Evolutionary conservation across 2,888 invertebrate genomes (phyloP).

Genomic region (Cheiracanthium punctorium): DNA sequence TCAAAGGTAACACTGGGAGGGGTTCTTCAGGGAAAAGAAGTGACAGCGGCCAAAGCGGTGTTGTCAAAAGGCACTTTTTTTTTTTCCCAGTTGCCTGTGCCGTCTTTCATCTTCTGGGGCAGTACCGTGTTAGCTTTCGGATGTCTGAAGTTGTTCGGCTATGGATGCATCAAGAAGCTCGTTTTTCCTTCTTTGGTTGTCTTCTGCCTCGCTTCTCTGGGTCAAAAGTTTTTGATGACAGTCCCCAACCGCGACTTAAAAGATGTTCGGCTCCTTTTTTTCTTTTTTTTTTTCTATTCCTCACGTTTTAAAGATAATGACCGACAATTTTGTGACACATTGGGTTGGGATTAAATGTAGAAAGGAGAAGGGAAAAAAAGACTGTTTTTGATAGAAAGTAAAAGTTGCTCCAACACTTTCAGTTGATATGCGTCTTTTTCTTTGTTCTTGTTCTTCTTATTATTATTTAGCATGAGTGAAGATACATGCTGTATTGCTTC

Average conservation of each 20-base stretch:
- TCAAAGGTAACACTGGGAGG: constrained; percentile 32
- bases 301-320: constrained; percentile 7
- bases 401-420: not conserved
- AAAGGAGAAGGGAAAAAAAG: not conserved
- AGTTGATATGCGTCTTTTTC: no score
- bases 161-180: constrained; percentile 25
- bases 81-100: not conserved
- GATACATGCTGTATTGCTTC: no score
- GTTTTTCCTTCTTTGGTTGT: not conserved
- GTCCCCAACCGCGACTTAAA: constrained; percentile 3
- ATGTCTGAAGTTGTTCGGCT: constrained; percentile 6
- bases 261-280: not conserved
- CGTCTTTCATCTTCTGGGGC: constrained; percentile 1
- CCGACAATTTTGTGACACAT: constrained; percentile 8
- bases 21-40: constrained; percentile 20
- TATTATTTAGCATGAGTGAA: no score
- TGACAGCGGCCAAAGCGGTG: constrained; percentile 16
- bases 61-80: constrained; percentile 16
- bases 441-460: no score
- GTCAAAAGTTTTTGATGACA: constrained; percentile 17
- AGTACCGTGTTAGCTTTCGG: constrained; percentile 20
- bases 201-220: not conserved
- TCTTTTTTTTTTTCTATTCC: not conserved
- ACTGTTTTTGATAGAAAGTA: not conserved
- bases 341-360: not conserved